Evolutionary conservation across 2,888 invertebrate genomes (phyloP).

Genomic region (Volucella zonaria): DNA sequence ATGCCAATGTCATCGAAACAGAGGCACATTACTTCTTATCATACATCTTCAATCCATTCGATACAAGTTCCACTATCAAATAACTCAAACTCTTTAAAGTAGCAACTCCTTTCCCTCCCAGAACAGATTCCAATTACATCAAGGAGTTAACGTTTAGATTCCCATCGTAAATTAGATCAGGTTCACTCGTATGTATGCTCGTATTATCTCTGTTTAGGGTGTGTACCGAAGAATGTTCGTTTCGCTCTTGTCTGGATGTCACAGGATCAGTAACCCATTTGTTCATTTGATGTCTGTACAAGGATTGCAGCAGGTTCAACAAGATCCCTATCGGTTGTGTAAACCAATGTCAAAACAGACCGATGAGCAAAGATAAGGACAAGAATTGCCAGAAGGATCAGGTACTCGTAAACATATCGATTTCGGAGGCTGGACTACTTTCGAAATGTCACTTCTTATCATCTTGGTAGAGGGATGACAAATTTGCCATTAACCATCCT

Average conservation of each 20-base stretch:
- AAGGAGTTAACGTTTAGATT: slow-evolving; percentile 45
- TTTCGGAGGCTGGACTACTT: slow-evolving; percentile 42
- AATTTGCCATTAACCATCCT: slow-evolving; percentile 50
- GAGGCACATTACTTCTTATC: slow-evolving; percentile 36
- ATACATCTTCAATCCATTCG: slow-evolving; percentile 33
- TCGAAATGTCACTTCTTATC: slow-evolving; percentile 43
- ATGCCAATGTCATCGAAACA: slow-evolving; percentile 49
- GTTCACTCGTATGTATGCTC: not conserved
- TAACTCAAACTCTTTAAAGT: slow-evolving; percentile 36
- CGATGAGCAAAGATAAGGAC: slow-evolving; percentile 43
- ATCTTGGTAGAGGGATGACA: slow-evolving; percentile 43
- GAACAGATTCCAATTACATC: not conserved
- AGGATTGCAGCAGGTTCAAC: slow-evolving; percentile 45
- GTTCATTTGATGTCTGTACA: slow-evolving; percentile 22
- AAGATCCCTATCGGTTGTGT: slow-evolving; percentile 65
- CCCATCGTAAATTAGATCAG: slow-evolving; percentile 63
- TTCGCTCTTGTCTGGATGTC: slow-evolving; percentile 35
- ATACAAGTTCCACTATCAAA: slow-evolving; percentile 31
- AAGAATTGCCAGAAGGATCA: slow-evolving; percentile 18
- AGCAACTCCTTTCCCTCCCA: slow-evolving; percentile 49
- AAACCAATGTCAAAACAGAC: slow-evolving; percentile 68
- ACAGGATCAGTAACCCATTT: slow-evolving; percentile 56
- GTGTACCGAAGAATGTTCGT: slow-evolving; percentile 31
- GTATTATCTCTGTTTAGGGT: slow-evolving; percentile 17
- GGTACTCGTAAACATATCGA: slow-evolving; percentile 10